These are phyloP conservation scores for Orientallactaga bullata DNA, from an alignment of 2,113 vertebrate species.

Conservation along the genomic window DNA sequence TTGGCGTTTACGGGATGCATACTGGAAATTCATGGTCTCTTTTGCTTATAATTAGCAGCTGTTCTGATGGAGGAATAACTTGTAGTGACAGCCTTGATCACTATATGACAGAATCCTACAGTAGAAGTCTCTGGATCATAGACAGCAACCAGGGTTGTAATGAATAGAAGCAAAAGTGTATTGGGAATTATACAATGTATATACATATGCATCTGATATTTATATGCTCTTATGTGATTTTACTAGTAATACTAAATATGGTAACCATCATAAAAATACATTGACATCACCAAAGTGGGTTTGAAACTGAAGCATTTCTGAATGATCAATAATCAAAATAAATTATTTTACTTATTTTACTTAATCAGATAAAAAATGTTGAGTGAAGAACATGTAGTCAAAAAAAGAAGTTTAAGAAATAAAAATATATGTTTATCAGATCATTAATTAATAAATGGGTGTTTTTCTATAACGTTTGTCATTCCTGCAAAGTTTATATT, in stretches of 20 bases:
- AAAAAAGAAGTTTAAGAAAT: not conserved
- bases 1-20: not conserved
- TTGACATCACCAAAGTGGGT: slow-evolving; percentile 13
- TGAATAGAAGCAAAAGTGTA: not conserved
- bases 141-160: not conserved
- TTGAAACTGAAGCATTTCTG: not conserved
- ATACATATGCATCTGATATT: not conserved
- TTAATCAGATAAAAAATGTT: not conserved
- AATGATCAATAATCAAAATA: slow-evolving; percentile 42
- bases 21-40: not conserved
- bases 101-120: not conserved
- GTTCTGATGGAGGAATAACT: not conserved
- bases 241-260: not conserved
- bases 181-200: not conserved
- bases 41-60: not conserved
- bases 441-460: slow-evolving; percentile 23
- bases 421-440: not conserved
- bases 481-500: not conserved
- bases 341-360: not conserved
- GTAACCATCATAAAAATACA: not conserved
- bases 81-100: not conserved
- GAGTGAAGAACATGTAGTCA: not conserved
- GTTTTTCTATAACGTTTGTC: not conserved
- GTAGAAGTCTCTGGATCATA: not conserved
- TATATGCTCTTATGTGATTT: not conserved